A percentile compares a stretch with the other conserved stretches of the same genome.
phyloP scores from a whole-genome alignment of 1,140 invertebrate genomes.

The Drosophila miranda region DNA sequence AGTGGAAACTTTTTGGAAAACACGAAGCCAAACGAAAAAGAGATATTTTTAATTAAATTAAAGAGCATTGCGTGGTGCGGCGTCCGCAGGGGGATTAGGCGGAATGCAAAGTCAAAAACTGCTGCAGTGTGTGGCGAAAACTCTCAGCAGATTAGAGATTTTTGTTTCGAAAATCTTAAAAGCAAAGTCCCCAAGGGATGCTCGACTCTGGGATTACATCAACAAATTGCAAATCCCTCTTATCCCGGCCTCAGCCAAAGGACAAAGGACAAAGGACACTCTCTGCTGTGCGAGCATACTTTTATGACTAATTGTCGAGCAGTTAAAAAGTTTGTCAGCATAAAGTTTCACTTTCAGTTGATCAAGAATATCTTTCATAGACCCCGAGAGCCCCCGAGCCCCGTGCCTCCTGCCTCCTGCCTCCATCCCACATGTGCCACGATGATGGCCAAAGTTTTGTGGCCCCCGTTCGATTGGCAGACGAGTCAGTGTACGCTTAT shows the following conservation, averaged over 20 bases:
- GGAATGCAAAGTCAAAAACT: slow-evolving; percentile 54
- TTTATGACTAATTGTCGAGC: slow-evolving; percentile 38
- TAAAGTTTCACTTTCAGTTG: slow-evolving; percentile 13
- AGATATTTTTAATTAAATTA: slow-evolving; percentile 76
- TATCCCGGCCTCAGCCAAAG: not conserved
- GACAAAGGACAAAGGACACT: slow-evolving; percentile 17
- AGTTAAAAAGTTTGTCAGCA: slow-evolving; percentile 31
- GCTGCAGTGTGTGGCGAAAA: slow-evolving; percentile 60
- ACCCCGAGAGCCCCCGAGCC: not conserved
- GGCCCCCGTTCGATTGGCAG: slow-evolving; percentile 6
- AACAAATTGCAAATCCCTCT: slow-evolving; percentile 33
- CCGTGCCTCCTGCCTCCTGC: no score
- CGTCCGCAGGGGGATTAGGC: not conserved
- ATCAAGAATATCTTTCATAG: slow-evolving; percentile 9
- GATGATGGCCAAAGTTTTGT: no score
- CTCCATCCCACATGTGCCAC: no score
- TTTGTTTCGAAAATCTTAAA: slow-evolving; percentile 36
- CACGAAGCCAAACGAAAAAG: slow-evolving; percentile 41
- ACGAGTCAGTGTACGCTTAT: slow-evolving; percentile 44
- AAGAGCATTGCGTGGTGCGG: slow-evolving; percentile 55
- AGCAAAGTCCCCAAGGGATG: slow-evolving; percentile 1
- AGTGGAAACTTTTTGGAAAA: slow-evolving; percentile 52
- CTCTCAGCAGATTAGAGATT: slow-evolving; percentile 35
- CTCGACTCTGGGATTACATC: slow-evolving; percentile 17
- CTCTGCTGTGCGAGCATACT: not conserved